Percentiles rank a stretch among this genome's conserved stretches.
These are phyloP conservation scores for Psittacula echo DNA, from an alignment of 2,797 vertebrate genomes.

Conservation along the genomic window DNA sequence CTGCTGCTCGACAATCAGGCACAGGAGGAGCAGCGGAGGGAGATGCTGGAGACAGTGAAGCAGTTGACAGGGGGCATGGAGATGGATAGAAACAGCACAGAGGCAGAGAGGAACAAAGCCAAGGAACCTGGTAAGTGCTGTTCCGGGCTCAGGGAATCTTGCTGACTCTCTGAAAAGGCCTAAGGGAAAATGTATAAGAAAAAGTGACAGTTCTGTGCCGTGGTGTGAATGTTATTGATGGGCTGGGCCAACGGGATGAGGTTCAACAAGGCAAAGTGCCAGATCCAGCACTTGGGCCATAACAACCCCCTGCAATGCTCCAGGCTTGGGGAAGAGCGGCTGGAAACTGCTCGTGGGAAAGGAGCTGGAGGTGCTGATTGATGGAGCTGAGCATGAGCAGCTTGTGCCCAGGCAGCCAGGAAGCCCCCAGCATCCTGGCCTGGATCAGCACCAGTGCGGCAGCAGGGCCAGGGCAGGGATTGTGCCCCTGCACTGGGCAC, in stretches of 20 bases:
- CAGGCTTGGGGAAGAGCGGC: not conserved
- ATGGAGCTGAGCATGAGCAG: not conserved
- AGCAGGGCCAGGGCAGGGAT: no score
- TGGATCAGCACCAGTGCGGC: not conserved
- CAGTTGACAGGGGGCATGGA: constrained; percentile 83
- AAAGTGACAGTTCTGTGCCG: not conserved
- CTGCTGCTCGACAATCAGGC: constrained; percentile 84
- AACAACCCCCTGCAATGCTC: not conserved
- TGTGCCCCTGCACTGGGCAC: no score
- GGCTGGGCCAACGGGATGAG: not conserved
- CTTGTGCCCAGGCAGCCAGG: not conserved
- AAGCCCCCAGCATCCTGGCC: not conserved
- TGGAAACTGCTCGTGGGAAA: not conserved
- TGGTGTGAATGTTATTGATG: not conserved
- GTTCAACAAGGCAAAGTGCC: not conserved
- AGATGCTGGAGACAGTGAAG: constrained; percentile 83
- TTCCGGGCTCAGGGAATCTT: fast-evolving
- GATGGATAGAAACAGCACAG: constrained; percentile 79
- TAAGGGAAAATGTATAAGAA: not conserved
- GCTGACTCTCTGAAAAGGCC: not conserved
- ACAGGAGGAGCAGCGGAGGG: constrained; percentile 84
- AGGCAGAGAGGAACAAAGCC: constrained; percentile 76
- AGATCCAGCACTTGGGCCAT: not conserved
- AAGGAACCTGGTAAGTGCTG: constrained; percentile 83
- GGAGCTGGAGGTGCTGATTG: not conserved